These are phyloP conservation scores for Eubasilissa regina DNA, from an alignment of 1,140 invertebrate species.

Conservation along the genomic window DNA sequence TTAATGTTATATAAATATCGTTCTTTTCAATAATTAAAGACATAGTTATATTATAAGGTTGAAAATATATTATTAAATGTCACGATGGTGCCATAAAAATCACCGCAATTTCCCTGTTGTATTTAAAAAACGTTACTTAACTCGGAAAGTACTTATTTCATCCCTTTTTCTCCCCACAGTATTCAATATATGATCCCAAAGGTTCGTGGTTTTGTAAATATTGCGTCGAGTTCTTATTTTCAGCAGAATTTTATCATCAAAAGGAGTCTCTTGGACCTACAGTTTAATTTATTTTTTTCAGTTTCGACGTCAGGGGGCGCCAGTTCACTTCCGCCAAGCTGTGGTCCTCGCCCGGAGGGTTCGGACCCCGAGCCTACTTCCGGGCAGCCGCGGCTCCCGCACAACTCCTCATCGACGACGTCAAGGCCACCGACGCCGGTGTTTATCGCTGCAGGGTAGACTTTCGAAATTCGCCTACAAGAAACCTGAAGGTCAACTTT, in stretches of 20 bases:
- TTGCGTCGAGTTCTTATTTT: too few relatives aligned
- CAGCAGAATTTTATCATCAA: background rate
- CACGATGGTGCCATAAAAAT: too few relatives aligned
- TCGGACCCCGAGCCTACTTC: constrained; percentile 84
- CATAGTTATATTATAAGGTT: too few relatives aligned
- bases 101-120: too few relatives aligned
- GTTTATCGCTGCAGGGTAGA: constrained; percentile 91
- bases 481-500: constrained; percentile 88
- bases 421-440: constrained; percentile 83
- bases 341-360: constrained; percentile 86
- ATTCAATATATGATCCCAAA: too few relatives aligned
- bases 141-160: too few relatives aligned
- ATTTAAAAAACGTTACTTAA: too few relatives aligned
- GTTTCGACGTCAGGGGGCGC: constrained; percentile 86
- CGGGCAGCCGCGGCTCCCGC: constrained; percentile 79
- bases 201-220: too few relatives aligned
- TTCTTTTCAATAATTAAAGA: too few relatives aligned
- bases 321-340: constrained; percentile 81
- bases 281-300: constrained; percentile 70
- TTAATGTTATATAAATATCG: too few relatives aligned
- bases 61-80: too few relatives aligned
- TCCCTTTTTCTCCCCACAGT: too few relatives aligned
- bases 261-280: background rate
- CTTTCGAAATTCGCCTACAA: constrained; percentile 89
- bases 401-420: constrained; percentile 81